Evolutionary conservation across 2,113 vertebrate species (phyloP), one percentile per base, ranked within the genome.

Genomic region (Marcusenius ussheri): DNA sequence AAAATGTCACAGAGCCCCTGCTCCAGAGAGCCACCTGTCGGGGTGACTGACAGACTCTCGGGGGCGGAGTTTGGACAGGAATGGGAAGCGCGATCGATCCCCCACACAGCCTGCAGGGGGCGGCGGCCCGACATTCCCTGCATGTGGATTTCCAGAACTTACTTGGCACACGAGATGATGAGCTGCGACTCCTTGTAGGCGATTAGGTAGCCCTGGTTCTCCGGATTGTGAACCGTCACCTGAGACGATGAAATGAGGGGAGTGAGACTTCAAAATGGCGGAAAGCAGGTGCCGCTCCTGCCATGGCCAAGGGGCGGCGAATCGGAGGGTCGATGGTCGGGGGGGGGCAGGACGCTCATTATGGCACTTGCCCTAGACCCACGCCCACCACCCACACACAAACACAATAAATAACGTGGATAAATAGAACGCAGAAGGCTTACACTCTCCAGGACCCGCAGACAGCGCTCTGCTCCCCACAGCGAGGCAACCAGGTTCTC

Each of bases 101-200:
- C 39, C 7, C 39, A 24, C 35, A 10, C 58, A 17, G 17, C 42
- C 21, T 31, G 62, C 62, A 11, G 62, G 1, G 62, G 62, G 45
- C 3, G 6, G 3, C 8, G 17, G 19, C 2, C 53, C 1, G 62
- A 46, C 7, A 56, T n/a, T 27, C 42, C 35, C 42, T 46, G 56
- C 17, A 42, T 4, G 46, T 62, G 5, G 83, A 47, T 35, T 35
- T 53, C 66, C 31, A 10, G 15, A 19, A 95, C 98, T 97, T 96
- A 99, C 98, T 97, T 98, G 86, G 98, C 98, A 93, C 97, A 97
- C 89, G 98, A 99, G 91, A 96, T 94, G 91, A 99, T 99, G 91
- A 99, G 98, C 5, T 98, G 97, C 0, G 98, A 99, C 95, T 99
- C 98, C 93, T 99, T 99, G 94, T 99, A 99, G 42, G 98, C 98